Percentiles rank a stretch among this genome's conserved stretches.
Evolutionary conservation across 2,113 vertebrate genomes (phyloP).

Genomic region (Phaetusa simplex): DNA sequence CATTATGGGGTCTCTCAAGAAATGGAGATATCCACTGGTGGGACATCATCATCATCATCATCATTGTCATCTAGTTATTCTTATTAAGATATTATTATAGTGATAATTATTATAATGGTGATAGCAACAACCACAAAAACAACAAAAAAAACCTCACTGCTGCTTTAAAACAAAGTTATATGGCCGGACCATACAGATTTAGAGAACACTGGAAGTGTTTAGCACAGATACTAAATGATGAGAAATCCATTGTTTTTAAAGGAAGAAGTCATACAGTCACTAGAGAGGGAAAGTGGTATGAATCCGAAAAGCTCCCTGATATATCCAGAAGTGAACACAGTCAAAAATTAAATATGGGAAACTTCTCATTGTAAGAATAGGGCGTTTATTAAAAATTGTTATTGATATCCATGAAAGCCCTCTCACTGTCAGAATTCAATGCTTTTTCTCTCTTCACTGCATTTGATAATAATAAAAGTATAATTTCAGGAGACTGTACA

Average conservation of each 20-base stretch:
- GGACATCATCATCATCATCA: background rate
- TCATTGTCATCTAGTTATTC: background rate
- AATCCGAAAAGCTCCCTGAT: background rate
- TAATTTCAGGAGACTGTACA: background rate
- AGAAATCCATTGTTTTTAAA: background rate
- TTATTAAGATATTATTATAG: background rate
- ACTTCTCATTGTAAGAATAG: background rate
- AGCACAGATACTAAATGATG: background rate
- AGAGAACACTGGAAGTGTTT: background rate
- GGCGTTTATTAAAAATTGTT: background rate
- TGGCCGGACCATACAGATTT: background rate
- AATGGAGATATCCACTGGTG: constrained; percentile 49
- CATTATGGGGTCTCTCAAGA: background rate
- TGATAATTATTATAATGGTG: background rate
- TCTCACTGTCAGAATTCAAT: background rate
- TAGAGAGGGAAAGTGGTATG: background rate
- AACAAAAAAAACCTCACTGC: background rate
- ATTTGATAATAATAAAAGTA: constrained; percentile 14
- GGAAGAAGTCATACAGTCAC: background rate
- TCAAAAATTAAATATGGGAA: background rate
- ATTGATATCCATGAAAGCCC: background rate
- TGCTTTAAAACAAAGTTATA: background rate
- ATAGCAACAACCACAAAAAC: background rate
- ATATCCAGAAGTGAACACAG: background rate
- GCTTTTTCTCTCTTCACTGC: background rate